A percentile compares a stretch with the other conserved stretches of the same genome.
Conservation (phyloP, 2,113 vertebrate species). For the Muscicapa adusta region DNA sequence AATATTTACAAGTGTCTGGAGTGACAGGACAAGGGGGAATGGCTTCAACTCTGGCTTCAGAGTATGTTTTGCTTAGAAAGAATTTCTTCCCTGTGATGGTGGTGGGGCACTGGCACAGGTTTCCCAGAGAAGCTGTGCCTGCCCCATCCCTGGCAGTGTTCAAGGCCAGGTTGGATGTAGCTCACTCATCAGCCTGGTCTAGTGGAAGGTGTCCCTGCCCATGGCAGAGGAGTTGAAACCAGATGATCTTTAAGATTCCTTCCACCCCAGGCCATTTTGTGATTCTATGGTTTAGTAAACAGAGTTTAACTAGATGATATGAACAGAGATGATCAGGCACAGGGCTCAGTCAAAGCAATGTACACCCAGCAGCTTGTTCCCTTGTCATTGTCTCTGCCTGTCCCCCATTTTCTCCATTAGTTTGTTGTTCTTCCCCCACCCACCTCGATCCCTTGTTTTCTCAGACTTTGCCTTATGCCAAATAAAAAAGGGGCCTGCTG, state of each 20-base stretch:
- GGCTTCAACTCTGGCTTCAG: no score
- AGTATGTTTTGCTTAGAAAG: background rate
- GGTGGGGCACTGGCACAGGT: rapidly evolving
- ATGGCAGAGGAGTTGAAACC: background rate
- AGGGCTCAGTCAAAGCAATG: background rate
- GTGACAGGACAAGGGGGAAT: background rate
- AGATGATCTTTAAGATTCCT: background rate
- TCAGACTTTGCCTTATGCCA: background rate
- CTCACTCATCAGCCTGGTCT: background rate
- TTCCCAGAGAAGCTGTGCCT: rapidly evolving
- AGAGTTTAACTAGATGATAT: background rate
- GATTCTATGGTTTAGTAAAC: background rate
- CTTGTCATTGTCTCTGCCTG: background rate
- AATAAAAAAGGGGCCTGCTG: no score
- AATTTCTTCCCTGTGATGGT: background rate
- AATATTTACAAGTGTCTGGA: rapidly evolving
- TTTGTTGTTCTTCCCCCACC: background rate
- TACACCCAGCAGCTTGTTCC: background rate
- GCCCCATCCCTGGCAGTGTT: background rate
- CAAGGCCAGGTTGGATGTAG: background rate
- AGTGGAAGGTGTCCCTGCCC: background rate
- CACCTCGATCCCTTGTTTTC: background rate
- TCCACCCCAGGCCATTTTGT: background rate
- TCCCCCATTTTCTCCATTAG: background rate
- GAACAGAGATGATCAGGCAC: background rate